Conservation (phyloP, 2,888 invertebrate genomes). For the Physocephala rufipes region DNA sequence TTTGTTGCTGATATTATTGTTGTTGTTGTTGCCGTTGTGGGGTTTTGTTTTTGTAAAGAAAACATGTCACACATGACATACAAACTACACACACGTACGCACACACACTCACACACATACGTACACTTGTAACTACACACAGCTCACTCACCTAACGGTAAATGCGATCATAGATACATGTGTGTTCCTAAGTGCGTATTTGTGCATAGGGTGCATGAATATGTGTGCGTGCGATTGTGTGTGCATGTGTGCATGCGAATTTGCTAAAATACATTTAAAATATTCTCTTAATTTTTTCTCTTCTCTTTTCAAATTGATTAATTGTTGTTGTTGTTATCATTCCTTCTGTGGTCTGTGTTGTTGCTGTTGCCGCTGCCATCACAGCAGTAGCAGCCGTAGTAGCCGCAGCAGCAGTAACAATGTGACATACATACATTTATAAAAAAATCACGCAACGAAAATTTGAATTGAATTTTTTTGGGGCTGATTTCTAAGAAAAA, state of each 20-base stretch:
- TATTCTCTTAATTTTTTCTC: neutral
- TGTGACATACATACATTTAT: conserved; percentile 28
- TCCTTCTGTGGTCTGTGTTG: conserved; percentile 1
- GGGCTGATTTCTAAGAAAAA: too few relatives aligned
- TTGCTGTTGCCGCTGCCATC: neutral
- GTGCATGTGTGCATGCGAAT: neutral
- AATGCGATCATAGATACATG: neutral
- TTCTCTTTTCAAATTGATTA: neutral
- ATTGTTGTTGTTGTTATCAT: conserved; percentile 20
- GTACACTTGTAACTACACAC: neutral
- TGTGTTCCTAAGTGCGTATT: neutral
- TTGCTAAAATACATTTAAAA: conserved; percentile 8
- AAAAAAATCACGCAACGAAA: neutral
- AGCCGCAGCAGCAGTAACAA: neutral
- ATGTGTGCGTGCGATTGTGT: neutral
- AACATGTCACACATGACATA: conserved; percentile 9
- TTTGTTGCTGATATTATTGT: conserved; percentile 6
- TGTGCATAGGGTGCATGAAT: too few relatives aligned
- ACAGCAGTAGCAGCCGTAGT: conserved; percentile 13
- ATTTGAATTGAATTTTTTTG: too few relatives aligned
- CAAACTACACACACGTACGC: too few relatives aligned
- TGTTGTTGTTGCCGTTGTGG: conserved; percentile 22
- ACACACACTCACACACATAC: too few relatives aligned
- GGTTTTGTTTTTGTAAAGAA: neutral
- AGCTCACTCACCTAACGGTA: neutral